Evolutionary conservation across 1,140 invertebrate genomes (phyloP).

Genomic region (Zaprionus taronus): DNA sequence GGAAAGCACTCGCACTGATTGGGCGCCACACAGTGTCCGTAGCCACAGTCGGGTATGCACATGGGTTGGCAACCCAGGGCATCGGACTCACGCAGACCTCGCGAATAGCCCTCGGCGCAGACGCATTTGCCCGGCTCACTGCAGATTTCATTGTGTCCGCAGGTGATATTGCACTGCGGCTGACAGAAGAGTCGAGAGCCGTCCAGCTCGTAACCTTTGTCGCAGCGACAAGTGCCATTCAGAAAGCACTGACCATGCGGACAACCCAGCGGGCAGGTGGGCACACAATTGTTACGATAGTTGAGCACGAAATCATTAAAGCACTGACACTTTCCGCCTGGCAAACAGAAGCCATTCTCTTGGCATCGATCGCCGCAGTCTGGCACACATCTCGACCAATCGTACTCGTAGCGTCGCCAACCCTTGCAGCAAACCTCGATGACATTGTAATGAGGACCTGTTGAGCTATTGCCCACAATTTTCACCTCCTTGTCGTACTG

Average conservation of each 20-base stretch:
- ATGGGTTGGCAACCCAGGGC: slow-evolving; percentile 74
- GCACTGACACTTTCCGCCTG: slow-evolving; percentile 87
- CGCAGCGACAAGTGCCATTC: slow-evolving; percentile 86
- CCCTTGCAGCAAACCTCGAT: slow-evolving; percentile 87
- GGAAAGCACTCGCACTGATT: slow-evolving; percentile 87
- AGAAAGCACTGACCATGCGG: slow-evolving; percentile 83
- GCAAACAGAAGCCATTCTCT: slow-evolving; percentile 86
- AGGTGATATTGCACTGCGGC: slow-evolving; percentile 84
- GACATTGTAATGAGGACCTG: slow-evolving; percentile 59
- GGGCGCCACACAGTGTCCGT: slow-evolving; percentile 86
- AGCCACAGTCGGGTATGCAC: slow-evolving; percentile 85
- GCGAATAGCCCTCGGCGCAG: slow-evolving; percentile 87
- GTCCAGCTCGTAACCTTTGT: slow-evolving; percentile 87
- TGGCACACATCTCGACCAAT: slow-evolving; percentile 86
- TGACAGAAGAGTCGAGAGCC: slow-evolving; percentile 85
- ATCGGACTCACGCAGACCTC: slow-evolving; percentile 65
- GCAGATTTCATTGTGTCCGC: slow-evolving; percentile 85
- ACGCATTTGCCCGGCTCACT: slow-evolving; percentile 86
- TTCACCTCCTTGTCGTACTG: slow-evolving; percentile 76
- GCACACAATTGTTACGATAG: slow-evolving; percentile 76
- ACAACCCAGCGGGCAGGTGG: slow-evolving; percentile 79
- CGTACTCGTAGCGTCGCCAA: slow-evolving; percentile 87
- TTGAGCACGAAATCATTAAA: slow-evolving; percentile 86
- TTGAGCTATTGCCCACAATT: slow-evolving; percentile 71
- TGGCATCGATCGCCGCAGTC: slow-evolving; percentile 86